These are phyloP conservation scores for Agrochola lychnidis DNA, from an alignment of 2,888 invertebrate genomes.

Conservation along the genomic window DNA sequence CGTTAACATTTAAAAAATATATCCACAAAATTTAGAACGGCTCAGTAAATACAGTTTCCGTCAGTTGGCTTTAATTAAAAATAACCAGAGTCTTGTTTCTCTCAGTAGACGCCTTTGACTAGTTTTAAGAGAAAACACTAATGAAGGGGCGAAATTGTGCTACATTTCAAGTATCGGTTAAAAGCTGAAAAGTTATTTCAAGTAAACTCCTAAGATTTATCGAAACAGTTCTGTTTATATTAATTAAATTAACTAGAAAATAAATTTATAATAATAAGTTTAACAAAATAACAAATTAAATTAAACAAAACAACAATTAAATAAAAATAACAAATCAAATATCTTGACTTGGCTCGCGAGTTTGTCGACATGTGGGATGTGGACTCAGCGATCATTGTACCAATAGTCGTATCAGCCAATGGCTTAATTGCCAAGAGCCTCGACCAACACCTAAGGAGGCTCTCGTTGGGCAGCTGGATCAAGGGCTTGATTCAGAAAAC, in stretches of 20 bases:
- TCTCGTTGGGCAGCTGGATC: too few species aligned
- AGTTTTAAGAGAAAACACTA: conserved; percentile 49
- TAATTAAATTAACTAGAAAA: conserved; percentile 9
- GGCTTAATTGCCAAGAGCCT: too few species aligned
- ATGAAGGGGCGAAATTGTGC: conserved; percentile 52
- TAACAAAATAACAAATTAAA: too few species aligned
- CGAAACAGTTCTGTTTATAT: conserved; percentile 1
- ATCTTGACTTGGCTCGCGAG: too few species aligned
- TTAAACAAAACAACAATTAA: too few species aligned
- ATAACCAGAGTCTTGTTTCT: conserved; percentile 42
- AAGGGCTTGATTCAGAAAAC: too few species aligned
- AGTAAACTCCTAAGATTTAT: conserved; percentile 18
- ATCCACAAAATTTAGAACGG: conserved; percentile 18
- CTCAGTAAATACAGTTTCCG: conserved; percentile 27
- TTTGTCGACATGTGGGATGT: too few species aligned
- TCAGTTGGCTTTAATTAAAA: conserved; percentile 55
- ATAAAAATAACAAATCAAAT: too few species aligned
- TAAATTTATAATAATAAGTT: too few species aligned
- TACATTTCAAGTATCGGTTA: conserved; percentile 37
- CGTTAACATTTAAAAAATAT: conserved; percentile 15
- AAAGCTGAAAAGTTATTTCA: conserved; percentile 35
- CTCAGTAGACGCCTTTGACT: conserved; percentile 40
- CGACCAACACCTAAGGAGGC: too few species aligned
- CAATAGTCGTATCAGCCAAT: too few species aligned
- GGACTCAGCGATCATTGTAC: too few species aligned